These are phyloP conservation scores for Eumaeus atala DNA, from an alignment of 1,140 invertebrate species.

Conservation along the genomic window DNA sequence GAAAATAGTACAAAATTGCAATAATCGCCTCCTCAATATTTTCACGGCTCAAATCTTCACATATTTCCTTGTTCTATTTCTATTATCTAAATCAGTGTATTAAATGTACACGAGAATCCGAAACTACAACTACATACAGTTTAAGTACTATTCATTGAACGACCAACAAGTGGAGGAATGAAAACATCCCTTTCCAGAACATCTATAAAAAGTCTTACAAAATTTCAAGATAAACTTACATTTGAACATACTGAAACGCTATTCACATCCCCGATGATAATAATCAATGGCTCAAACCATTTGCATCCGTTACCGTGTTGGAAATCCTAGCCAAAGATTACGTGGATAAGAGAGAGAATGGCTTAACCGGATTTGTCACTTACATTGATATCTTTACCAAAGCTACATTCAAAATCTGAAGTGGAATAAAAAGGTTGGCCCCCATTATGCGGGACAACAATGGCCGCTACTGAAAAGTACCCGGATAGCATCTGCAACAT, in stretches of 20 bases:
- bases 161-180: constrained; percentile 4
- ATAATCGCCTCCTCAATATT: too few species aligned
- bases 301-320: constrained; percentile 7
- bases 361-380: constrained; percentile 28
- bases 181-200: not conserved
- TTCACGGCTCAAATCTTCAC: too few species aligned
- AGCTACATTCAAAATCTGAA: constrained; percentile 51
- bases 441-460: constrained; percentile 60
- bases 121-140: too few species aligned
- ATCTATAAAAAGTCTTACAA: constrained; percentile 10
- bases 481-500: constrained; percentile 64
- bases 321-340: constrained; percentile 20
- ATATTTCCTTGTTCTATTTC: too few species aligned
- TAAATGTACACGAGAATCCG: too few species aligned
- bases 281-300: constrained; percentile 18
- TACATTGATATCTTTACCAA: constrained; percentile 31
- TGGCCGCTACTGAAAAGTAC: constrained; percentile 53
- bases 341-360: constrained; percentile 28
- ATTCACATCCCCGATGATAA: constrained; percentile 31
- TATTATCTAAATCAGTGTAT: too few species aligned
- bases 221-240: constrained; percentile 16
- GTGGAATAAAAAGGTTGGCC: constrained; percentile 62
- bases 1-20: too few species aligned
- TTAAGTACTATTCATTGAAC: not conserved
- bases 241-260: constrained; percentile 27